phyloP scores from a whole-genome alignment of 1,140 invertebrate genomes.

The Bicyclus anynana region DNA sequence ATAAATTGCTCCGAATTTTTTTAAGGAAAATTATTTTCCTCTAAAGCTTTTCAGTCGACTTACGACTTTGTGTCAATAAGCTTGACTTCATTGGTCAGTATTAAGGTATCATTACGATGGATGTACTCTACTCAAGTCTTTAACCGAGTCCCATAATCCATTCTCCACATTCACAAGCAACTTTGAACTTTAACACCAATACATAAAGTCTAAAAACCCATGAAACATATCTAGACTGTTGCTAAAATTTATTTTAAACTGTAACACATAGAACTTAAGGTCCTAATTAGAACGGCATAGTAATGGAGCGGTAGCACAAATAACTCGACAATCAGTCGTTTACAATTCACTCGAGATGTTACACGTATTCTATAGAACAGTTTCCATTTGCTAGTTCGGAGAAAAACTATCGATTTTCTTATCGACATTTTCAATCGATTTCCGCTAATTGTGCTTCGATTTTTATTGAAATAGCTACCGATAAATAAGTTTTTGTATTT shows the following conservation, averaged over 20 bases:
- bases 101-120: conserved; percentile 3
- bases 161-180: background rate
- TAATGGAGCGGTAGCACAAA: conserved; percentile 2
- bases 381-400: background rate
- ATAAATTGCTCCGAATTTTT: too few species aligned
- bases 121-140: background rate
- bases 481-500: too few species aligned
- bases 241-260: background rate
- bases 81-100: conserved; percentile 9
- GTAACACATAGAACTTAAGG: conserved; percentile 13
- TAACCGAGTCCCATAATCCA: conserved; percentile 1
- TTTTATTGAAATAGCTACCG: too few species aligned
- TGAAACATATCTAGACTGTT: background rate
- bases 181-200: conserved; percentile 7
- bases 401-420: background rate
- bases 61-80: background rate
- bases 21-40: background rate
- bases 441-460: background rate
- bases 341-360: conserved; percentile 26
- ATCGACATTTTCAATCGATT: background rate
- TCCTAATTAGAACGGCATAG: background rate
- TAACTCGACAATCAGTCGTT: conserved; percentile 38
- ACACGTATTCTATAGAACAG: conserved; percentile 27
- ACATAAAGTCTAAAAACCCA: conserved; percentile 7
- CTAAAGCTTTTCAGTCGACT: background rate